Evolutionary conservation across 2,797 vertebrate species (phyloP), one percentile per base, ranked within the genome.

Genomic region (Anguilla obscura): DNA sequence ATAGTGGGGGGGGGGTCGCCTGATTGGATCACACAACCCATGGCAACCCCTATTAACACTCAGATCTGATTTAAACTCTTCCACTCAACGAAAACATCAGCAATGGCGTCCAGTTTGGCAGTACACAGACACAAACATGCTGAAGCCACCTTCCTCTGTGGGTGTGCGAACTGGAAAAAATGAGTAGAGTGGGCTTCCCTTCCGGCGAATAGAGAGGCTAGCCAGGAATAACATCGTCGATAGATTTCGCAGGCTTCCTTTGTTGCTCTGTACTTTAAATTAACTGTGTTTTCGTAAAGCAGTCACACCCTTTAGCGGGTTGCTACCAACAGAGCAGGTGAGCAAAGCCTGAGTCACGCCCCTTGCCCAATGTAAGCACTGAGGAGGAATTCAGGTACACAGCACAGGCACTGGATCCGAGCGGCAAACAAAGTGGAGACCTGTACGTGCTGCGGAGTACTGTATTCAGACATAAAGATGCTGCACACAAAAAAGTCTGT

Each of bases 261-360:
- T 21, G 52, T 92, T 91, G 89, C 90, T 91, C 90, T 91, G 88
- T 18, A 63, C 74, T 27, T n/a, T 18, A 12, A 80, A 60, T 52
- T 50, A 63, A 86, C 71, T 66, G 60, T 14, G 89, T 90, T 87
- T 48, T 87, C 85, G 88, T 27, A 87, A 60, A 18, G 69, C 33
- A 30, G 60, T 52, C 80, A 69, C 12, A 50, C 54, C 86, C 48
- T 52, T 86, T 24, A 21, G 85, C 85, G 91, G 21, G 95, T 95
- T 96, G 94, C 95, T 93, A 95, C 85, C 66, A 94, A 96, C 95
- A 96, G 66, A 86, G 84, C 85, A 14, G 84, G 91, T 94, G 93
- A 94, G 91, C 24, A 94, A 86, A 85, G 63, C 16, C 84, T 24
- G 40, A 80, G 18, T 18, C 48, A 87, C 87, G 52, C 79, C 71